phyloP scores from a whole-genome alignment of 2,113 vertebrate genomes.

The Sinocyclocheilus maitianheensis region DNA sequence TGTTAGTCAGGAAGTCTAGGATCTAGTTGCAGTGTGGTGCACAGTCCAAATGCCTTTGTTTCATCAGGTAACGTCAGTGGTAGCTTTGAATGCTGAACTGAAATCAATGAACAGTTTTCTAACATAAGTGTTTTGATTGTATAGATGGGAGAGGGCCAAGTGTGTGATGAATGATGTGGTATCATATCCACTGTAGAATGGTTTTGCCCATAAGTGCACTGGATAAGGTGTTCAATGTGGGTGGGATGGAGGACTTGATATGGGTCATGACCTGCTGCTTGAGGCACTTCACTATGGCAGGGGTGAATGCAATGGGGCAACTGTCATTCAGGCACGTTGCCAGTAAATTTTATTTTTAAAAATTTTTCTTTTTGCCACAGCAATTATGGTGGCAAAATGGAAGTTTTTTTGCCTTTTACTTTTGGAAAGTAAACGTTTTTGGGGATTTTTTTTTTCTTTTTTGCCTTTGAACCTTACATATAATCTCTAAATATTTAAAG shows the following conservation, averaged over 20 bases:
- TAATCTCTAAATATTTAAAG: neutral
- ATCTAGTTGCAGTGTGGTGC: constrained; percentile 15
- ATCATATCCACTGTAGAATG: neutral
- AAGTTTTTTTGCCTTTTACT: too few species aligned
- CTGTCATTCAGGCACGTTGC: constrained; percentile 14
- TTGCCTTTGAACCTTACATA: neutral
- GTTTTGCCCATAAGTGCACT: neutral
- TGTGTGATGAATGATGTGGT: neutral
- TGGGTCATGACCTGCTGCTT: constrained; percentile 35
- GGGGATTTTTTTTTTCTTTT: neutral
- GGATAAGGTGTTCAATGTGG: constrained; percentile 30
- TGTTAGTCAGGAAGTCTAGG: constrained; percentile 33
- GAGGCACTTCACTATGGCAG: constrained; percentile 28
- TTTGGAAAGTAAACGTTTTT: too few species aligned
- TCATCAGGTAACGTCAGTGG: neutral
- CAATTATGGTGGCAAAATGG: neutral
- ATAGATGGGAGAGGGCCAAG: constrained; percentile 6
- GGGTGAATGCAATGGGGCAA: constrained; percentile 13
- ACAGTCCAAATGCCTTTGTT: constrained; percentile 16
- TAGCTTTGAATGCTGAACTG: constrained; percentile 2
- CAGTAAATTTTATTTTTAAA: neutral
- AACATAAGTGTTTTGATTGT: neutral
- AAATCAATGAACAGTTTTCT: neutral
- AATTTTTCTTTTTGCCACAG: neutral
- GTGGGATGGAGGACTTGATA: constrained; percentile 25